Percentiles rank a stretch among this genome's conserved stretches.
Evolutionary conservation across 2,888 invertebrate species (phyloP).

Genomic region (Harmothoe impar): DNA sequence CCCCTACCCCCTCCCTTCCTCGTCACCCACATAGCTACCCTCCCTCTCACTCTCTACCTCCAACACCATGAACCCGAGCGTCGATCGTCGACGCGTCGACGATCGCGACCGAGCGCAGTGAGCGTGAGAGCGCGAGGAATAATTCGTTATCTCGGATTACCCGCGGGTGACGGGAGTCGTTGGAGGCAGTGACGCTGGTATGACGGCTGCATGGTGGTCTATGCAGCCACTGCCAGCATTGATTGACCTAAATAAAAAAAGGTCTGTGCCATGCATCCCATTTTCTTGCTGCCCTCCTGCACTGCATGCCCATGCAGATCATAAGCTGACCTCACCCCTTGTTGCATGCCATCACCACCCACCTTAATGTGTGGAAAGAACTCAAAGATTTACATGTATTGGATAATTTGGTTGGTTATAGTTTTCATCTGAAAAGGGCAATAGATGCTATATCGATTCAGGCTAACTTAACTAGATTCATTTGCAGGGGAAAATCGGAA

Average conservation of each 20-base stretch:
- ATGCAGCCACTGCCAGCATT: neutral
- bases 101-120: constrained; percentile 2
- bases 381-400: no score
- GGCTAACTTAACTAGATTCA: no score
- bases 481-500: no score
- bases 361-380: no score
- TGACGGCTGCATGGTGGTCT: neutral
- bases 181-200: neutral
- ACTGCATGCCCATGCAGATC: neutral
- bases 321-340: neutral
- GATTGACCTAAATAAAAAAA: constrained; percentile 34
- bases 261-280: constrained; percentile 10
- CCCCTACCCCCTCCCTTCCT: neutral
- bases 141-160: constrained; percentile 39
- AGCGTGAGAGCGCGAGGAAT: constrained; percentile 34
- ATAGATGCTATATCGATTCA: no score
- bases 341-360: no score
- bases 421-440: no score
- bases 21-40: neutral
- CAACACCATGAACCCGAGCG: neutral
- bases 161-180: neutral
- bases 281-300: neutral
- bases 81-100: neutral
- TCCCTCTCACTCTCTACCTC: neutral
- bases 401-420: no score